phyloP scores from a whole-genome alignment of 2,797 vertebrate species.

The Tenualosa thibaudeaui region DNA sequence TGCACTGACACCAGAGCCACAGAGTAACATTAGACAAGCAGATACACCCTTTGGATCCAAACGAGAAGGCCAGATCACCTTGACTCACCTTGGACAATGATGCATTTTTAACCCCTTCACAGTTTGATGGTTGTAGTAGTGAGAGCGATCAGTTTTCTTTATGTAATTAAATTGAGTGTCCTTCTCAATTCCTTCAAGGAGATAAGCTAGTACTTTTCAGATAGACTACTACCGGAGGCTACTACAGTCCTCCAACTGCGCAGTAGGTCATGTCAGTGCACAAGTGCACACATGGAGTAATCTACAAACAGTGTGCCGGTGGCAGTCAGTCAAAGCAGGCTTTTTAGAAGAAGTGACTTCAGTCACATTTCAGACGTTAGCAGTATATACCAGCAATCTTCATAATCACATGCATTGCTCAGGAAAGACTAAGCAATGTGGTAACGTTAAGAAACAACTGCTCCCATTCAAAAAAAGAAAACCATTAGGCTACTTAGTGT shows the following conservation, averaged over 20 bases:
- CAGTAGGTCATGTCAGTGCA: not conserved
- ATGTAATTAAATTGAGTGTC: not conserved
- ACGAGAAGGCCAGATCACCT: conserved; percentile 75
- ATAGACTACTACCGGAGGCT: not conserved
- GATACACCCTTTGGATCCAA: conserved; percentile 47
- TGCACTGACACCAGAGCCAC: conserved; percentile 58
- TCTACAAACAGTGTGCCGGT: not conserved
- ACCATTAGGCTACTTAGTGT: not conserved
- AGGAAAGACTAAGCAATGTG: not conserved
- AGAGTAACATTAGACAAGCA: conserved; percentile 46
- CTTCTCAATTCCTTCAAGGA: not conserved
- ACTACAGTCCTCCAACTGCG: not conserved
- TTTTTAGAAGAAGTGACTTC: not conserved
- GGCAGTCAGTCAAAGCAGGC: not conserved
- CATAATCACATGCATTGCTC: not conserved
- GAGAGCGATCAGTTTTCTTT: not conserved
- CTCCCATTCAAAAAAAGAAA: not conserved
- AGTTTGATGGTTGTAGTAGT: not conserved
- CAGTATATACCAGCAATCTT: not conserved
- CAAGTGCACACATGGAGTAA: not conserved
- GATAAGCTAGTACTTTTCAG: not conserved
- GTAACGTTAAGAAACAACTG: not conserved
- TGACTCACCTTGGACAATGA: conserved; percentile 89
- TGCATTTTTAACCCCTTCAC: conserved; percentile 88
- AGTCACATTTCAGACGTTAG: not conserved